Conservation (phyloP, 2,113 vertebrate species). For the Alethe diademata region DNA sequence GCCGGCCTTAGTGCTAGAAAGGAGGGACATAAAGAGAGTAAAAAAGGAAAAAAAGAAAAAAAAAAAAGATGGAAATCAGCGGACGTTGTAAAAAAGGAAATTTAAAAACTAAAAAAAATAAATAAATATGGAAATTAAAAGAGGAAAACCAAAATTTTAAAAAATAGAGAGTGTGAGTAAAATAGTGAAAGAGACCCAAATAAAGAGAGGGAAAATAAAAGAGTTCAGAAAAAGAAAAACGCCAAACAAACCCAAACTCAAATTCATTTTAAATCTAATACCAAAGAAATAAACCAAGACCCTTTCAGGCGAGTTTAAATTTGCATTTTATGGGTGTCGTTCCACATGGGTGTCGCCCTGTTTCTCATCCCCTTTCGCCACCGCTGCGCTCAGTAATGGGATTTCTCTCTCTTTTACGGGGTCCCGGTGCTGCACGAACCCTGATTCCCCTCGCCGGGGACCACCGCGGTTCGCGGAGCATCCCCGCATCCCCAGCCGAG, state of each 20-base stretch:
- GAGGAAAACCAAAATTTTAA: accelerated
- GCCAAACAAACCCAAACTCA: background rate
- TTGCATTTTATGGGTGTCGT: background rate
- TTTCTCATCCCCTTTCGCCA: background rate
- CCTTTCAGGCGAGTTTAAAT: background rate
- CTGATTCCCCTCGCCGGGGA: background rate
- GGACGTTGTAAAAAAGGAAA: background rate
- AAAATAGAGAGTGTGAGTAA: background rate
- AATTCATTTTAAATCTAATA: background rate
- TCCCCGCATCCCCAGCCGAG: background rate
- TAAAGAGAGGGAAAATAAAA: background rate
- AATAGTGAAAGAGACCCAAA: background rate
- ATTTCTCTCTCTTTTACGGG: background rate
- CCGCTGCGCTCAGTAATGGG: background rate
- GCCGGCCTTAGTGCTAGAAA: background rate
- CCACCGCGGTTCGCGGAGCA: background rate
- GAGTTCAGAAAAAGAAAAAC: too few relatives aligned
- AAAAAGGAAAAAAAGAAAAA: background rate
- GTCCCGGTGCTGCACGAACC: background rate
- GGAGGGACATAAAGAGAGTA: background rate
- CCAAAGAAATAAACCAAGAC: background rate
- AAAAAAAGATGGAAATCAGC: background rate
- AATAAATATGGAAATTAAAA: background rate
- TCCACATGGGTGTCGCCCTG: background rate
- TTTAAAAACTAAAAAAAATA: too few relatives aligned